Base-by-base conservation (phyloP, 2,113 vertebrate species). In the Astur gentilis region DNA sequence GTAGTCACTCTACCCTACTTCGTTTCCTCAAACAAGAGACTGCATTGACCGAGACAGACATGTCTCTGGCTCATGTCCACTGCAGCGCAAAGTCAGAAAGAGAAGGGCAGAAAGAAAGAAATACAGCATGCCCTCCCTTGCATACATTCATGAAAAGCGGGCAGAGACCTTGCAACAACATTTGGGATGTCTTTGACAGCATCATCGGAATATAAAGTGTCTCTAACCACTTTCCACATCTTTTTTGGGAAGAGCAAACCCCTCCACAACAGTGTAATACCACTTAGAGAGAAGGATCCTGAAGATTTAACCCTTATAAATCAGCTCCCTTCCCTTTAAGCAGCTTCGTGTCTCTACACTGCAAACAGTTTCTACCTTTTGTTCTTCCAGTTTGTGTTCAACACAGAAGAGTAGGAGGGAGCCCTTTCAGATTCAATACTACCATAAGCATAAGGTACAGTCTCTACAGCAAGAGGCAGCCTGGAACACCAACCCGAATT, bases 21-120 rank as follows among this genome's bases (percentile, higher is more conserved):
- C 17, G 90, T 73, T 93, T 93, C 62, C 78, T 95, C 60, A 62
- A 91, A 97, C 94, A 97, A 96, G 79, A 91, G 93, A 19, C 79
- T 71, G 71, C 89, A 94, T 96, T 96, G 89, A 95, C 73, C 10
- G 1, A 62, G 89, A 76, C 5, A 85, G 81, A 80, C 89, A 58
- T 83, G 91, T 95, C 87, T 94, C 71, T 96, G 95, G 97, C 96
- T 96, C 54, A 31, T 3, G 16, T 73, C 91, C 94, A 93, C 22
- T 65, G 58, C 73, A 80, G 25, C 70, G 78, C 61, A 58, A 86
- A 92, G 90, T 86, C 91, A 95, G 65, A 93, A 75, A 96, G 29
- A 79, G 44, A 90, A 44, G 85, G 36, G 83, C 25, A 83, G 11
- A 89, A 14, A 78, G 19, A 80, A 83, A 95, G 61, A 94, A 95